phyloP scores from a whole-genome alignment of 2,888 invertebrate genomes.

The Atrina japonica region DNA sequence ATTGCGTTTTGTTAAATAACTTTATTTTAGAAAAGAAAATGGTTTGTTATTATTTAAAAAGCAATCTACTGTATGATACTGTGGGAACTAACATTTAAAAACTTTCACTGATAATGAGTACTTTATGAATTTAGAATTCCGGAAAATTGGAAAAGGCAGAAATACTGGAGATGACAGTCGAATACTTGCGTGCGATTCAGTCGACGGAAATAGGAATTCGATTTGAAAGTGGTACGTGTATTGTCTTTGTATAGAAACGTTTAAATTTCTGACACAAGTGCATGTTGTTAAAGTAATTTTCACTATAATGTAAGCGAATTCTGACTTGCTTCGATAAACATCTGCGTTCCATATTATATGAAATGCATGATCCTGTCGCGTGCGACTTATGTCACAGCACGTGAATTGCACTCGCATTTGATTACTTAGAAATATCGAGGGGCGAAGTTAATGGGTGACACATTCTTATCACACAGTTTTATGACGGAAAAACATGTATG shows the following conservation, averaged over 20 bases:
- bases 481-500: too few relatives aligned
- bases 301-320: too few relatives aligned
- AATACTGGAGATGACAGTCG: slow-evolving; percentile 65
- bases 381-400: slow-evolving; percentile 26
- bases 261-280: not conserved
- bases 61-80: too few relatives aligned
- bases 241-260: not conserved
- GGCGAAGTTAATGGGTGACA: slow-evolving; percentile 11
- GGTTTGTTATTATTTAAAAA: too few relatives aligned
- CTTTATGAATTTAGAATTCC: slow-evolving; percentile 51
- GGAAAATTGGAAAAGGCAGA: slow-evolving; percentile 65
- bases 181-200: slow-evolving; percentile 58
- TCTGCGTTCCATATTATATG: slow-evolving; percentile 7
- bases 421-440: slow-evolving; percentile 13
- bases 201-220: slow-evolving; percentile 55
- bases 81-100: too few relatives aligned
- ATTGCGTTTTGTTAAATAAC: too few relatives aligned
- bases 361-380: slow-evolving; percentile 9
- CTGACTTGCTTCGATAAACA: not conserved
- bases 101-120: too few relatives aligned
- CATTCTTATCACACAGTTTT: slow-evolving; percentile 1
- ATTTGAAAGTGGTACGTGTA: slow-evolving; percentile 50
- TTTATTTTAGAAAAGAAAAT: too few relatives aligned
- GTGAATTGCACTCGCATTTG: slow-evolving; percentile 6
- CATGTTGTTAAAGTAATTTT: too few relatives aligned